These are phyloP conservation scores for Scarus forsteni DNA, from an alignment of 2,797 vertebrate species.

Conservation along the genomic window DNA sequence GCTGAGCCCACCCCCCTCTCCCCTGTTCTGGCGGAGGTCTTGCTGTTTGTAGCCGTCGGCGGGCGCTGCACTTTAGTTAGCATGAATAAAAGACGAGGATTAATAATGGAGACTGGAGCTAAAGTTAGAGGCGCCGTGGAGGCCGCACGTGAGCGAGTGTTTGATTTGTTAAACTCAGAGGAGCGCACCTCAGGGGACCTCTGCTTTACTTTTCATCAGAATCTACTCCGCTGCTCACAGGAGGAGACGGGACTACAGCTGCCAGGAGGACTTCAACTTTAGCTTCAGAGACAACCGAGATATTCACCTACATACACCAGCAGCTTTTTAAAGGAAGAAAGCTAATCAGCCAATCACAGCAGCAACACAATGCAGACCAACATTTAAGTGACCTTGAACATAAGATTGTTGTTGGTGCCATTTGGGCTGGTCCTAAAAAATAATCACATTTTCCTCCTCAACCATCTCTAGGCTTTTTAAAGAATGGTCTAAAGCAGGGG, in stretches of 20 bases:
- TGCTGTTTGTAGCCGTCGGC: conserved; percentile 56
- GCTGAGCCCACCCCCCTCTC: conserved; percentile 35
- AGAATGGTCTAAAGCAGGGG: too few species aligned
- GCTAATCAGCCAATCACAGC: too few species aligned
- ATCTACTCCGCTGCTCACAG: conserved; percentile 49
- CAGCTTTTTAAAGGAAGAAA: too few species aligned
- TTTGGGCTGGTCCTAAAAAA: too few species aligned
- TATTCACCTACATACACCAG: too few species aligned
- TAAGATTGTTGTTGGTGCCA: too few species aligned
- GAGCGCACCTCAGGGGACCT: conserved; percentile 41
- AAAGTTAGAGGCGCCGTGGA: conserved; percentile 58
- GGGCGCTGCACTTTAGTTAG: conserved; percentile 70
- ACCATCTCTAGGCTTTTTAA: too few species aligned
- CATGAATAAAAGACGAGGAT: conserved; percentile 80
- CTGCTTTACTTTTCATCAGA: conserved; percentile 71
- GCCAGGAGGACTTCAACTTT: not conserved
- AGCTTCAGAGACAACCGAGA: too few species aligned
- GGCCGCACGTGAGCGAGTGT: conserved; percentile 23
- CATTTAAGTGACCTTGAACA: too few species aligned
- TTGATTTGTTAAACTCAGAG: conserved; percentile 66
- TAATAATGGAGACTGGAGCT: conserved; percentile 74
- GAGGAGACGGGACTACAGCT: not conserved
- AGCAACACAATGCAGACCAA: too few species aligned
- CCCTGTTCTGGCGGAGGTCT: conserved; percentile 43
- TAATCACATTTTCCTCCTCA: too few species aligned